Evolutionary conservation across 2,888 invertebrate genomes (phyloP).

Genomic region (Tetheella fluctuosa): DNA sequence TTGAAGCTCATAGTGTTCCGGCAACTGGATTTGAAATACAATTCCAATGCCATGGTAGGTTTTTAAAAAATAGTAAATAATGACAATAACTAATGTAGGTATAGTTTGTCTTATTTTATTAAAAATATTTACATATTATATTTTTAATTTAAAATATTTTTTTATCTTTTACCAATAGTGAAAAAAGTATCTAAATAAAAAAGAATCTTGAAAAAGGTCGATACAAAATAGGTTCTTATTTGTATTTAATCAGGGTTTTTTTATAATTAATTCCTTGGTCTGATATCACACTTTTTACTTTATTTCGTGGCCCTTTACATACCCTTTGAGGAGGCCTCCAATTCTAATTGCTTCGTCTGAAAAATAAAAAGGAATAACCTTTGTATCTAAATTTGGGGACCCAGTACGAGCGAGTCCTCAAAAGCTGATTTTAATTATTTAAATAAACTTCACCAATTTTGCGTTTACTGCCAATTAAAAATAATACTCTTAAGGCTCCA

Average conservation of each 20-base stretch:
- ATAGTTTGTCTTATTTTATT: too few relatives aligned
- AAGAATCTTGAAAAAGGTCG: slow-evolving; percentile 15
- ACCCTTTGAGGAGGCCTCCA: slow-evolving; percentile 69
- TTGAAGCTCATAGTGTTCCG: too few relatives aligned
- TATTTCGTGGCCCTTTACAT: slow-evolving; percentile 55
- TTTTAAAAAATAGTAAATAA: too few relatives aligned
- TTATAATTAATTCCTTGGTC: slow-evolving; percentile 59
- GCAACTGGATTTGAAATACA: too few relatives aligned
- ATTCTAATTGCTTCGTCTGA: slow-evolving; percentile 78
- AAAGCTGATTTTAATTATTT: neutral
- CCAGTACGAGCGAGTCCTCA: slow-evolving; percentile 34
- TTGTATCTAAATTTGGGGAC: slow-evolving; percentile 42
- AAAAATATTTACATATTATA: too few relatives aligned
- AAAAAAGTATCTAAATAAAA: neutral
- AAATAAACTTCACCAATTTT: neutral
- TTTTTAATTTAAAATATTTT: too few relatives aligned
- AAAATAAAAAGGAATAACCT: slow-evolving; percentile 72
- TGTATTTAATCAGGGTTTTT: slow-evolving; percentile 19
- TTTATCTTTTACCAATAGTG: neutral
- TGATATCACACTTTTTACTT: slow-evolving; percentile 61
- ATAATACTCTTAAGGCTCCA: too few relatives aligned
- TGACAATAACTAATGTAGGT: too few relatives aligned
- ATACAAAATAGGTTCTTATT: slow-evolving; percentile 21
- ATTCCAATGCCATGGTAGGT: too few relatives aligned
- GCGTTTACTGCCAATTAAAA: too few relatives aligned